Base-by-base conservation (phyloP, 2,888 invertebrate genomes). In the Labia minor region DNA sequence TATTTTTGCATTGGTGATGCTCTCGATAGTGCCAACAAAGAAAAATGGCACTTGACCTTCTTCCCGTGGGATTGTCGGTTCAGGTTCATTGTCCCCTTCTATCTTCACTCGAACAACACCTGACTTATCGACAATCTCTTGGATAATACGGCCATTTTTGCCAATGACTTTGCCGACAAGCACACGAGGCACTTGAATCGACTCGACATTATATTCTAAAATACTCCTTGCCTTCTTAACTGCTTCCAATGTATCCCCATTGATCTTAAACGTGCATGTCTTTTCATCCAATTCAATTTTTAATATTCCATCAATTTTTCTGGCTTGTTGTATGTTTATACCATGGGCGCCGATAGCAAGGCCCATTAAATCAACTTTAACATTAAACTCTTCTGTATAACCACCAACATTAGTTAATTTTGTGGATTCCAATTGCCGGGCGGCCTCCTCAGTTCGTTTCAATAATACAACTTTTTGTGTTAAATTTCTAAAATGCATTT, bases 61-160 rank as follows among this genome's bases (percentile, higher is more conserved):
- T 81, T 94, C 93, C 73, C 95, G 86, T 73, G 92, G 93, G 76
- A 90, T 89, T 72, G 88, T 88, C 71, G 92, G 92, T 79, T 90
- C 87, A 72, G 93, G 93, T 81, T 97, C 96, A 80, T 95, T 95
- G 82, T 97, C 96, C 70, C 97, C 98, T 82, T 98, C 98, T 78
- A 99, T 98, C 83, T 97, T 92, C 71, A 94, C 92, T 75, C 90
- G 81, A 63, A 85, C 95, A 73, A 99, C 98, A 72, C 97, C 97
- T 79, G 96, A 95, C 83, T 98, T 98, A 82, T 99, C 99, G 68
- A 99, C 98, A 79, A 99, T 99, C 83, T 99, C 98, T 81, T 96
- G 95, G 74, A 99, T 99, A 77, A 96, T 95, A 77, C 95, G 87
- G 61, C 98, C 98, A 80, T 92, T 95, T 81, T 96, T 97, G 72